Evolutionary conservation across 2,113 vertebrate species (phyloP), one percentile per base, ranked within the genome.

Genomic region (Boleophthalmus pectinirostris): DNA sequence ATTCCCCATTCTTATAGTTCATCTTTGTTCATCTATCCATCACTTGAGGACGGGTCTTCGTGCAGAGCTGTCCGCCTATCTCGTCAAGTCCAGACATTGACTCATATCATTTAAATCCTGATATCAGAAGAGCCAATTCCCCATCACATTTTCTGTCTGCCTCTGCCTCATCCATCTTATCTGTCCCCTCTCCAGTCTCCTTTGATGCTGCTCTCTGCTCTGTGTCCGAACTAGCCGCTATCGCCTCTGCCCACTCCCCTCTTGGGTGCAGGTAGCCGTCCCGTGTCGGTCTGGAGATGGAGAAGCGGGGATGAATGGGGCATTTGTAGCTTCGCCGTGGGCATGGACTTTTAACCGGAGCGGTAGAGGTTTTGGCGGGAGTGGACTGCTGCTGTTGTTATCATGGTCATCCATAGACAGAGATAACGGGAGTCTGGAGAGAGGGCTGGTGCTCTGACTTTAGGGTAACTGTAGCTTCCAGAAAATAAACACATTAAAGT

Each of bases 131-230:
- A 73, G 7, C 7, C 53, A 47, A 14, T 79, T 73, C 43, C 46
- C 65, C 72, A 25, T 77, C 63, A 20, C 78, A 57, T 74, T 72
- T 69, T 38, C 65, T 60, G 49, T 74, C 74, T 66, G 61, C 67
- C 46, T 53, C 72, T 83, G 60, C 73, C 66, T 87, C 85, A 69
- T 60, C 65, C 53, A 57, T 69, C 75, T 78, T 63, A 85, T 90
- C 87, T 82, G 56, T 67, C 67, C 54, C 51, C 53, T 23, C 54
- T 24, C 66, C 68, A 29, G 69, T 72, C 46, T 29, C 77, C 86
- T 90, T 88, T 90, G 89, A 90, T 84, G 87, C 78, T 54, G 81
- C 77, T 47, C 73, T 89, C 91, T 92, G 85, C 53, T 0, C 73
- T 68, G 70, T 75, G 80, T 92, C 82, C 79, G 79, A 88, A 80